Evolutionary conservation across 2,888 invertebrate species (phyloP).

Genomic region (Timandra comae): DNA sequence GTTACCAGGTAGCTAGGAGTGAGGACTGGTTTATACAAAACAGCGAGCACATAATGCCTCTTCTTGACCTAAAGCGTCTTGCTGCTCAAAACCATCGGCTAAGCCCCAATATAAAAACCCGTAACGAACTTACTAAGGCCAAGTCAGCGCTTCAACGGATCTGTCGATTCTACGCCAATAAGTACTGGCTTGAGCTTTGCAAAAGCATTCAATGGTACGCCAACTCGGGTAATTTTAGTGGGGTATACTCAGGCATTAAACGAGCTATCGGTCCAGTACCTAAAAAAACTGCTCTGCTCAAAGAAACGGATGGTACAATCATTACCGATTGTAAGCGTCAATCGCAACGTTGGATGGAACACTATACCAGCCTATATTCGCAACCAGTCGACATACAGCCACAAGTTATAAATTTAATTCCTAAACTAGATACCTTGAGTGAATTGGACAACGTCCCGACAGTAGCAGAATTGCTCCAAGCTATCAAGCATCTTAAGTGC

Average conservation of each 20-base stretch:
- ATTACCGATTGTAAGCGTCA: background rate
- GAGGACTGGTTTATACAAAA: slow-evolving; percentile 1
- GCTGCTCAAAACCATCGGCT: slow-evolving; percentile 2
- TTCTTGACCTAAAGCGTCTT: slow-evolving; percentile 2
- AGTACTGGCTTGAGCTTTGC: slow-evolving; percentile 1
- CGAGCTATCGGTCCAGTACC: slow-evolving; percentile 7
- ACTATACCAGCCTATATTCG: no score
- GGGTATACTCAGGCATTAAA: no score
- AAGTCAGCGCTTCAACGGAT: slow-evolving; percentile 4
- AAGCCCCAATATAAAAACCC: background rate
- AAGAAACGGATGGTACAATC: background rate
- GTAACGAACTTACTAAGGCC: background rate
- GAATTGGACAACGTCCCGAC: no score
- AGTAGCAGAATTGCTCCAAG: no score
- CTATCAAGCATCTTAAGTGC: no score
- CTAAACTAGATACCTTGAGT: no score
- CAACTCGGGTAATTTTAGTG: background rate
- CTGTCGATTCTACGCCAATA: slow-evolving; percentile 2
- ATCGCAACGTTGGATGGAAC: background rate
- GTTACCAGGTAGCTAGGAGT: background rate
- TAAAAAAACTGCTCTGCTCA: slow-evolving; percentile 2
- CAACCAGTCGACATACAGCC: background rate
- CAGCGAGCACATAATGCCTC: background rate
- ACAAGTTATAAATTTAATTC: no score
- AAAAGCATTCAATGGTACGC: slow-evolving; percentile 1